phyloP scores from a whole-genome alignment of 2,113 vertebrate genomes.

The Lamprotornis superbus region DNA sequence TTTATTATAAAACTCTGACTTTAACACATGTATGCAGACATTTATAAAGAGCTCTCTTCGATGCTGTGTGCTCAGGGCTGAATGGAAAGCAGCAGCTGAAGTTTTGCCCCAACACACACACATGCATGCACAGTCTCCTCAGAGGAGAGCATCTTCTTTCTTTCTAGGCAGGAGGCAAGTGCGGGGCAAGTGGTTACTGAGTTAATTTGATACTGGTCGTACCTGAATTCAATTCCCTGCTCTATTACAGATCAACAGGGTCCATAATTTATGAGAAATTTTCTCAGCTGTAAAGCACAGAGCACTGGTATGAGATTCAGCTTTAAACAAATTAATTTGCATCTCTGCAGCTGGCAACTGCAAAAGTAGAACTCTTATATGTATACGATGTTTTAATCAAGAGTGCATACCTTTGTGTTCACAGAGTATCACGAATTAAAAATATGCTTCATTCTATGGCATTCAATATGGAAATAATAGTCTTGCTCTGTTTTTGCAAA shows the following conservation, averaged over 20 bases:
- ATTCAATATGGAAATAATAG: not conserved
- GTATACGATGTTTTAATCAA: not conserved
- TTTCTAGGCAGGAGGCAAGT: not conserved
- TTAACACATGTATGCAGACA: not conserved
- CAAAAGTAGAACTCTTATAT: not conserved
- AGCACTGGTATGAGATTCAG: not conserved
- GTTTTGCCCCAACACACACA: not conserved
- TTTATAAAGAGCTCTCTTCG: not conserved
- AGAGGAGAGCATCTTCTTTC: not conserved
- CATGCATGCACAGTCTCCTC: not conserved
- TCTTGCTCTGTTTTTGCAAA: not conserved
- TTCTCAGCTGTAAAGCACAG: not conserved
- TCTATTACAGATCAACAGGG: not conserved
- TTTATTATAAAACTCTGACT: not conserved
- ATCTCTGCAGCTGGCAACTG: not conserved
- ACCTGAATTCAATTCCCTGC: not conserved
- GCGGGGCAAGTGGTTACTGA: not conserved
- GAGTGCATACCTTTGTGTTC: not conserved
- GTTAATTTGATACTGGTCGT: not conserved
- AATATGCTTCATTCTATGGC: not conserved
- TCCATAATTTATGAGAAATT: not conserved
- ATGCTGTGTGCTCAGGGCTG: not conserved
- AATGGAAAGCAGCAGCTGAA: not conserved
- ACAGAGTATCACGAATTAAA: not conserved
- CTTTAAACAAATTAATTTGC: not conserved